phyloP scores from a whole-genome alignment of 2,113 vertebrate species.

The Pan troglodytes region NHGRI_mPanTro3-v2.1_pri NC_072417.2:62453501-62454000 shows the following conservation, averaged over 20 bases:
- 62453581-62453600: no score
- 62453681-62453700: no score
- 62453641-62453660: no score
- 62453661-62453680: no score
- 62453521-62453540: no score
- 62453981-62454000: conserved; percentile 80
- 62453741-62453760: neutral
- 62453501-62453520: no score
- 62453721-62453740: neutral
- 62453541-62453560: no score
- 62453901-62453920: neutral
- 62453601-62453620: no score
- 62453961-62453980: conserved; percentile 89
- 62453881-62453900: neutral
- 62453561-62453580: no score
- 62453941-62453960: conserved; percentile 88
- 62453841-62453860: neutral
- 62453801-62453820: neutral
- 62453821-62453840: neutral
- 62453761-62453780: neutral
- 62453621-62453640: no score
- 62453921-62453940: neutral
- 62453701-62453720: no score
- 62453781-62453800: neutral
- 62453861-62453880: neutral